These are phyloP conservation scores for Hemithea aestivaria DNA, from an alignment of 2,888 invertebrate genomes.

Conservation along the genomic window DNA sequence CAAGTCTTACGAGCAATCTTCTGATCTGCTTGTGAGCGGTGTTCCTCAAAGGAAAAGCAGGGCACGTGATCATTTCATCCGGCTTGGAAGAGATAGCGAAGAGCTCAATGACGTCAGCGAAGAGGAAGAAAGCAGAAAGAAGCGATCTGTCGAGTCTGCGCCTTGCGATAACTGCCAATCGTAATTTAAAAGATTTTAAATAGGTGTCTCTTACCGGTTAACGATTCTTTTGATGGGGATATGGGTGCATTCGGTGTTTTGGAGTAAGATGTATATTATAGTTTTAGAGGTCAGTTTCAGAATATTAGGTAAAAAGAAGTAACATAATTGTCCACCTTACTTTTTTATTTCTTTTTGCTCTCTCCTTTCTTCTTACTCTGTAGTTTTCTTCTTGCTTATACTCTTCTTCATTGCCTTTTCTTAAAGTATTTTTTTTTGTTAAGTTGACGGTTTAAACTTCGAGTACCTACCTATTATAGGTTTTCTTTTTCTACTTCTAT, in stretches of 20 bases:
- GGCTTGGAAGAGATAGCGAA: conserved; percentile 65
- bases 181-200: no score
- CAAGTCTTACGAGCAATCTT: conserved; percentile 42
- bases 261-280: conserved; percentile 28
- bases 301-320: background rate
- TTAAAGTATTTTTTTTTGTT: no score
- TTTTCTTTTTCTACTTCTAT: no score
- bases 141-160: conserved; percentile 42
- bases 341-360: no score
- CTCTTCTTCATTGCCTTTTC: no score
- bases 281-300: conserved; percentile 3
- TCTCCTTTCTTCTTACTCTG: no score
- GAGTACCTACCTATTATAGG: no score
- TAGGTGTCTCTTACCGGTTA: conserved; percentile 29
- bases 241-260: conserved; percentile 42
- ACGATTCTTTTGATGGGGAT: conserved; percentile 39
- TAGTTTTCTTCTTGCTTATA: no score
- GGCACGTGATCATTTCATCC: conserved; percentile 66
- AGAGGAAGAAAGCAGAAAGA: conserved; percentile 52
- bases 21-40: conserved; percentile 46
- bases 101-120: conserved; percentile 54
- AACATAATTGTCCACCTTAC: no score
- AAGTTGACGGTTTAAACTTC: no score
- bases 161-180: conserved; percentile 58
- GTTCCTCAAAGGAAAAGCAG: conserved; percentile 63